These are phyloP conservation scores for Drosophila asahinai DNA, from an alignment of 1,140 invertebrate genomes.

Conservation along the genomic window DNA sequence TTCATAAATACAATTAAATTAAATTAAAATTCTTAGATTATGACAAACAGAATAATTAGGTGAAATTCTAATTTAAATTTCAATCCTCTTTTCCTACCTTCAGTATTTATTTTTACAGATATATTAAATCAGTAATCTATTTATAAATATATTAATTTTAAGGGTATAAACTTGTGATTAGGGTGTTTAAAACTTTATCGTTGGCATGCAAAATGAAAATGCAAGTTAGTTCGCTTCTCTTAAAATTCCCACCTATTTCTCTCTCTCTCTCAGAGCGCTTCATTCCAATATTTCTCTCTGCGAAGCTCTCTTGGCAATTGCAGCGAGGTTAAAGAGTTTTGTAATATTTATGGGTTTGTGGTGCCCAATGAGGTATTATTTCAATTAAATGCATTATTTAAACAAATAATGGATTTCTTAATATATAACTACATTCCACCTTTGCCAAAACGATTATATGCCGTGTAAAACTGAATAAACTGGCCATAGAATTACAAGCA, in stretches of 20 bases:
- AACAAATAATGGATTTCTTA: constrained; percentile 12
- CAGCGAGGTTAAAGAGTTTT: constrained; percentile 65
- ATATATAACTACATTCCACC: constrained; percentile 3
- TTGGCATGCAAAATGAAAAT: neutral
- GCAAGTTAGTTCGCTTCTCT: constrained; percentile 13
- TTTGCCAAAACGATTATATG: neutral
- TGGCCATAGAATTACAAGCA: neutral
- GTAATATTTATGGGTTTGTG: constrained; percentile 60
- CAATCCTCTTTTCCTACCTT: no score
- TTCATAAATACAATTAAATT: no score
- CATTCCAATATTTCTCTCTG: constrained; percentile 5
- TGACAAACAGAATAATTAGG: no score
- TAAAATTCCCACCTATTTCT: neutral
- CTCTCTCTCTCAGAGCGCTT: constrained; percentile 9
- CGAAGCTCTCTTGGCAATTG: constrained; percentile 45
- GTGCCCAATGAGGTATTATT: constrained; percentile 24
- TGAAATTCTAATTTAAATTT: no score
- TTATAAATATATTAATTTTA: no score
- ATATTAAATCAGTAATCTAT: no score
- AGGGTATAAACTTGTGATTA: neutral
- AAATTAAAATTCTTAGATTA: no score
- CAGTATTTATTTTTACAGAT: no score
- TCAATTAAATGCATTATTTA: constrained; percentile 10
- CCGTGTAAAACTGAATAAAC: neutral
- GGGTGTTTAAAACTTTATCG: neutral